phyloP scores from a whole-genome alignment of 2,113 vertebrate genomes.

The Coptodon rendalli region DNA sequence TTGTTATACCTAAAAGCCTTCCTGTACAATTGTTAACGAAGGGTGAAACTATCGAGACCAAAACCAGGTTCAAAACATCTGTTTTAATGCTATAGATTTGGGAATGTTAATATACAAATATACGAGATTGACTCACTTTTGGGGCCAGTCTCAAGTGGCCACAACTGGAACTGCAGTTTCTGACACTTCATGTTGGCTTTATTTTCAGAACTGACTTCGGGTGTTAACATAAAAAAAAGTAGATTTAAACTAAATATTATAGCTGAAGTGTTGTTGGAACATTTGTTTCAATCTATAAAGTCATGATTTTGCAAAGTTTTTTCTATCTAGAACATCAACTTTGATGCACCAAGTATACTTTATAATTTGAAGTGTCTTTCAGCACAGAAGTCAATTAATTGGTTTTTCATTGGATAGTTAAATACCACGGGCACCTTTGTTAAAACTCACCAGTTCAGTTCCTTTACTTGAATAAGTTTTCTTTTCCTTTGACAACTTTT shows the following conservation, averaged over 20 bases:
- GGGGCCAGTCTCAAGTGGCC: background rate
- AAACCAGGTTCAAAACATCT: background rate
- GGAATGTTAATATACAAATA: background rate
- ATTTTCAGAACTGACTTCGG: accelerated
- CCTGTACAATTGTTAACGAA: accelerated
- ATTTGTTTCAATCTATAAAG: background rate
- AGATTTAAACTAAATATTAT: background rate
- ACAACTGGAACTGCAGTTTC: background rate
- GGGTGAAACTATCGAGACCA: background rate
- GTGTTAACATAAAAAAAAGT: background rate
- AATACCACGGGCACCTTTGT: accelerated
- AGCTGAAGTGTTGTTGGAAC: background rate
- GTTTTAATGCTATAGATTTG: accelerated
- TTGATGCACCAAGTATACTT: background rate
- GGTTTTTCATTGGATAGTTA: background rate
- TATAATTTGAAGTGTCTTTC: background rate
- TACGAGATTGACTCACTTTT: background rate
- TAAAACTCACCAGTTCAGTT: background rate
- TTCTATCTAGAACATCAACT: background rate
- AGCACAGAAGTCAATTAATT: background rate
- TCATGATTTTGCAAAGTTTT: accelerated
- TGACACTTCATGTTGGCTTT: accelerated
- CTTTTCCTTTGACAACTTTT: background rate
- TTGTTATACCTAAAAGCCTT: background rate
- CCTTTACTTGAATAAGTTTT: background rate